Conservation (phyloP, 2,888 invertebrate genomes). For the Elegia similella region DNA sequence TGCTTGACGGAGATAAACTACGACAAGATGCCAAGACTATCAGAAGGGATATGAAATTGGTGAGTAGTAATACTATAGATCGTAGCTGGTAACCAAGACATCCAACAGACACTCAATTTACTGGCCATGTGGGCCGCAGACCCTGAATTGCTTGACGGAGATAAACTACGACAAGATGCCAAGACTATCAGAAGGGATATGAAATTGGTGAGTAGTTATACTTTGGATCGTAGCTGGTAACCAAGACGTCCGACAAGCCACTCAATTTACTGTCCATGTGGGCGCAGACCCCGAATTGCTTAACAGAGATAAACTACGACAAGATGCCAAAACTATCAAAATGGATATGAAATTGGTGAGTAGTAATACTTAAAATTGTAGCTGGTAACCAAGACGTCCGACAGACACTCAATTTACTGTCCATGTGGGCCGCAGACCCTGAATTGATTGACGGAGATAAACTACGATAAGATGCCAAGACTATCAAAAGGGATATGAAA, state of each 20-base stretch:
- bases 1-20: too few relatives aligned
- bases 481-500: slow-evolving; percentile 88
- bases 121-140: slow-evolving; percentile 89
- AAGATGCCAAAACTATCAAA: slow-evolving; percentile 82
- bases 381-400: slow-evolving; percentile 96
- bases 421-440: slow-evolving; percentile 87
- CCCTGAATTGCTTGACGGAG: slow-evolving; percentile 73
- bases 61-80: too few relatives aligned
- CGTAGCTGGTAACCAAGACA: too few relatives aligned
- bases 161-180: slow-evolving; percentile 80
- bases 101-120: slow-evolving; percentile 96
- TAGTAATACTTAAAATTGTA: slow-evolving; percentile 82
- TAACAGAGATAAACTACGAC: slow-evolving; percentile 75
- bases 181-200: slow-evolving; percentile 88
- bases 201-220: not conserved
- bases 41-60: too few relatives aligned
- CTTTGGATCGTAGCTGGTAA: slow-evolving; percentile 92
- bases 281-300: slow-evolving; percentile 82
- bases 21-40: too few relatives aligned
- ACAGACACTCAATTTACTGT: slow-evolving; percentile 94
- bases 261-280: slow-evolving; percentile 94
- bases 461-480: slow-evolving; percentile 79
- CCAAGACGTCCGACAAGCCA: slow-evolving; percentile 96
- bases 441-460: slow-evolving; percentile 75
- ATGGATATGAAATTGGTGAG: slow-evolving; percentile 92